phyloP scores from a whole-genome alignment of 2,888 invertebrate species.

The Syrphus vitripennis region DNA sequence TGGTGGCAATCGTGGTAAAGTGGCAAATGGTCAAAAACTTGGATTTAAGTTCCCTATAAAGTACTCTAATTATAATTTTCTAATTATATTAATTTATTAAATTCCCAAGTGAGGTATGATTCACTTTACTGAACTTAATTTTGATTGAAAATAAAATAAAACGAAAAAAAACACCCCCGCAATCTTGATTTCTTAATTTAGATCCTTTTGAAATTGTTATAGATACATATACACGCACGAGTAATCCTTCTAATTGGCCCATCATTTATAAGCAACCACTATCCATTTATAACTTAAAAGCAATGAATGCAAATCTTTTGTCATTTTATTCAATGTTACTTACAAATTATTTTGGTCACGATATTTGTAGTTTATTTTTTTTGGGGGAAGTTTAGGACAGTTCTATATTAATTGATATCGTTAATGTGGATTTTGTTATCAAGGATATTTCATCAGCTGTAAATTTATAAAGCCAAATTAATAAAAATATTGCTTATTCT shows the following conservation, averaged over 20 bases:
- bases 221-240: not conserved
- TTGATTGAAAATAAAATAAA: too few species aligned
- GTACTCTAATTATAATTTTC: too few species aligned
- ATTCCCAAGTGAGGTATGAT: too few species aligned
- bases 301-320: conserved; percentile 1
- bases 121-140: too few species aligned
- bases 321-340: not conserved
- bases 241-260: not conserved
- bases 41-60: too few species aligned
- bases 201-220: not conserved
- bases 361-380: not conserved
- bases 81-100: too few species aligned
- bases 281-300: not conserved
- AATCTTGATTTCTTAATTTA: not conserved
- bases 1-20: too few species aligned
- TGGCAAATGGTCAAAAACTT: too few species aligned
- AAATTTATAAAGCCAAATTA: too few species aligned
- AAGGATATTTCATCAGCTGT: not conserved
- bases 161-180: not conserved
- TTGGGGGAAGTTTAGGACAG: not conserved
- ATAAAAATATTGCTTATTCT: too few species aligned
- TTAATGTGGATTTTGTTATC: not conserved
- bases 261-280: not conserved
- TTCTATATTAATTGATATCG: not conserved
- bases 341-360: conserved; percentile 9